Percentiles rank a stretch among this genome's conserved stretches.
Conservation (phyloP, 2,113 vertebrate species). For the Sialia sialis region DNA sequence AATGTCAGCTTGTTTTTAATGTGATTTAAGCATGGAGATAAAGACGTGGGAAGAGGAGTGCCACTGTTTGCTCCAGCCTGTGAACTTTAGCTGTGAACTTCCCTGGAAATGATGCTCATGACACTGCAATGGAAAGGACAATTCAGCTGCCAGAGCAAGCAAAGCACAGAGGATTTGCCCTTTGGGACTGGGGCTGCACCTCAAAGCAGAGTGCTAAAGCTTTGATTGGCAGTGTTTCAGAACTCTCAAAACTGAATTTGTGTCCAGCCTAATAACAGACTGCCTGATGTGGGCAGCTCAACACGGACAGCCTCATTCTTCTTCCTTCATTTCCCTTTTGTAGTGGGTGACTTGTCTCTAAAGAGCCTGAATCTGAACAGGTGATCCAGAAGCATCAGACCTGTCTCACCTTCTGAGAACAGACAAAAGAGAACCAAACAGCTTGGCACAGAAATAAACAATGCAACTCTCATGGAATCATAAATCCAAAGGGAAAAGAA, state of each 20-base stretch:
- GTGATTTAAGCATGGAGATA: background rate
- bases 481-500: background rate
- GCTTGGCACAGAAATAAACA: background rate
- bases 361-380: background rate
- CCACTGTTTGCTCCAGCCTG: background rate
- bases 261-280: background rate
- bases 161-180: background rate
- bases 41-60: background rate
- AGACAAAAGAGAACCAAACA: background rate
- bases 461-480: background rate
- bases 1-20: background rate
- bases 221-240: background rate
- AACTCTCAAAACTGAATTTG: background rate
- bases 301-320: accelerated
- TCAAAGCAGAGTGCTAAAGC: background rate
- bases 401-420: background rate
- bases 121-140: background rate
- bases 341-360: background rate
- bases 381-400: background rate
- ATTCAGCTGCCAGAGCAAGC: background rate
- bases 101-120: background rate
- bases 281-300: background rate
- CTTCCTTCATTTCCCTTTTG: background rate
- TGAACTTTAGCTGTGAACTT: background rate
- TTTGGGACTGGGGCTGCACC: background rate